Evolutionary conservation across 2,113 vertebrate genomes (phyloP).

Genomic region (Asarcornis scutulata): DNA sequence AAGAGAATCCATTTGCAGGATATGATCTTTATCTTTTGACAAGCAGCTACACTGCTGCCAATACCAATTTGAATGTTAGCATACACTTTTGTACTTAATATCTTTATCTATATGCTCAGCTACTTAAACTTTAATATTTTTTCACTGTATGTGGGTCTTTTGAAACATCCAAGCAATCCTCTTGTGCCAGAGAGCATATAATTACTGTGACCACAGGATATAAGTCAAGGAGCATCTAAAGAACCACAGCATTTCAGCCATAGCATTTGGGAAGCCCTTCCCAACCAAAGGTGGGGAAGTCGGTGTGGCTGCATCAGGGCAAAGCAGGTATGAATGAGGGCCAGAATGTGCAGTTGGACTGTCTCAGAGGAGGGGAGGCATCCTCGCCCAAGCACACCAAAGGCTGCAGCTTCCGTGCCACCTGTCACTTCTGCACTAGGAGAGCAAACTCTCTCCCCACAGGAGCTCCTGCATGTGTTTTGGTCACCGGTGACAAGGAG

Average conservation of each 20-base stretch:
- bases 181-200: not conserved
- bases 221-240: not conserved
- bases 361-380: not conserved
- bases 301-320: rapidly evolving
- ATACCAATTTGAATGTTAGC: not conserved
- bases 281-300: not conserved
- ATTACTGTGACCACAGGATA: not conserved
- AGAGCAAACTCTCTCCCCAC: not conserved
- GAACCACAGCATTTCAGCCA: not conserved
- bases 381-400: not conserved
- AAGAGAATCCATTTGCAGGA: not conserved
- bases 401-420: not conserved
- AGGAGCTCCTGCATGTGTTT: not conserved
- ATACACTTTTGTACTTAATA: not conserved
- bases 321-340: rapidly evolving
- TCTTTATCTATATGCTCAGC: not conserved
- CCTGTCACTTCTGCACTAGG: not conserved
- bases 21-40: not conserved
- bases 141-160: not conserved
- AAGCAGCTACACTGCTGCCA: not conserved
- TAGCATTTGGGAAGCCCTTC: rapidly evolving
- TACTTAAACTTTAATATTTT: not conserved
- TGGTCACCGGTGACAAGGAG: rapidly evolving
- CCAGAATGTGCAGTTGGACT: not conserved
- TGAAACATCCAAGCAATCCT: not conserved